These are phyloP conservation scores for Elanoides forficatus DNA, from an alignment of 2,113 vertebrate genomes.

Conservation along the genomic window DNA sequence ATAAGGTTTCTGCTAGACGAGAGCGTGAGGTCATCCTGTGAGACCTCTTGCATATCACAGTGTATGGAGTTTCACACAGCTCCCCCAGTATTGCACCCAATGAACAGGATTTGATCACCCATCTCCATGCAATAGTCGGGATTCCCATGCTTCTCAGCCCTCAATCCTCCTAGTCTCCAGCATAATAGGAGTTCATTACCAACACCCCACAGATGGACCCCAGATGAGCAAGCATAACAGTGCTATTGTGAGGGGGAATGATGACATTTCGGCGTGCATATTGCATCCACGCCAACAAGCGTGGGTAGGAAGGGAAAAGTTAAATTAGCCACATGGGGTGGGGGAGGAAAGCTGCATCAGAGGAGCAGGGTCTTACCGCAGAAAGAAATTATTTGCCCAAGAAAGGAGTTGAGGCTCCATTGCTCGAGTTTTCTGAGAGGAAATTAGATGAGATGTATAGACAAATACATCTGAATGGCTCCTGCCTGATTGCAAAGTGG, in stretches of 20 bases:
- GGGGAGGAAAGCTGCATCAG: neutral
- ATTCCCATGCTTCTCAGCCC: neutral
- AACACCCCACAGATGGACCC: constrained; percentile 7
- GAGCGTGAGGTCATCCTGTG: neutral
- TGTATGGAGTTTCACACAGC: neutral
- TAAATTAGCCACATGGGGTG: neutral
- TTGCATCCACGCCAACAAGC: neutral
- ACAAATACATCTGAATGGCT: neutral
- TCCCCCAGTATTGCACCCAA: neutral
- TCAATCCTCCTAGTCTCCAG: neutral
- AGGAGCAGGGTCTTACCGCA: neutral
- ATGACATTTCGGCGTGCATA: neutral
- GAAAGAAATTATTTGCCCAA: neutral
- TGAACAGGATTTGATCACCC: neutral
- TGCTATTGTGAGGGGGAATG: neutral
- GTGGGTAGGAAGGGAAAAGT: constrained; percentile 13
- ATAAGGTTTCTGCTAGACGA: neutral
- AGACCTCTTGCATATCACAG: neutral
- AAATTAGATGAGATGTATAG: neutral
- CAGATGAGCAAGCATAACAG: constrained; percentile 18
- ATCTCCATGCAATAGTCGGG: neutral
- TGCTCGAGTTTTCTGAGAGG: constrained; percentile 2
- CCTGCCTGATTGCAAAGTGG: neutral
- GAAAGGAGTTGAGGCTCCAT: neutral
- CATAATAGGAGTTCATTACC: neutral